phyloP scores from a whole-genome alignment of 1,140 invertebrate genomes.

The Caenorhabditis briggsae region DNA sequence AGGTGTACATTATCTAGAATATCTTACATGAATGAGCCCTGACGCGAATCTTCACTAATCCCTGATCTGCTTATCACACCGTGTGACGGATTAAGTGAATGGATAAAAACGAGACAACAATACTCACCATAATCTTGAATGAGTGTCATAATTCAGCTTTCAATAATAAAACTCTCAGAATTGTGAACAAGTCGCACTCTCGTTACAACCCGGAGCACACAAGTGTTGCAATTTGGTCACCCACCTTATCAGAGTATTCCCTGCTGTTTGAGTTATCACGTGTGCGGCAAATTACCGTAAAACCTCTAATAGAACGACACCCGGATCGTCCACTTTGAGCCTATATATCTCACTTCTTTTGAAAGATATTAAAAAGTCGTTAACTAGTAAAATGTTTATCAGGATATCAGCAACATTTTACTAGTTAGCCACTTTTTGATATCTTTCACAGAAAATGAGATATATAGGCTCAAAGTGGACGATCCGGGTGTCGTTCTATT shows the following conservation, averaged over 20 bases:
- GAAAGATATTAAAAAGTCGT: background rate
- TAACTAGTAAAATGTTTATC: no score
- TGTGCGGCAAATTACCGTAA: background rate
- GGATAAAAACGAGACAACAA: background rate
- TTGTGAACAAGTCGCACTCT: background rate
- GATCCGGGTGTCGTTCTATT: no score
- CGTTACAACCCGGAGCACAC: background rate
- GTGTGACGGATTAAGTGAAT: background rate
- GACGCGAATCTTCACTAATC: background rate
- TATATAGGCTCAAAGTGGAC: no score
- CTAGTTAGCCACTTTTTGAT: no score
- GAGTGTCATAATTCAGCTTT: background rate
- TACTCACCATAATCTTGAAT: slow-evolving; percentile 50
- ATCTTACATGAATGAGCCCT: background rate
- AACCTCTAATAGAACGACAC: no score
- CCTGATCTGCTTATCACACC: background rate
- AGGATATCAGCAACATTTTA: no score
- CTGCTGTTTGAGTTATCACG: slow-evolving; percentile 3
- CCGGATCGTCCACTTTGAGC: no score
- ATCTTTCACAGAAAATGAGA: no score
- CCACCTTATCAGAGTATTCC: slow-evolving; percentile 1
- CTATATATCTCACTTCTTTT: no score
- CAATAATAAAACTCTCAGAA: background rate
- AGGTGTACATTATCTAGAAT: slow-evolving; percentile 16
- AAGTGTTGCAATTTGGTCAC: slow-evolving; percentile 23